Evolutionary conservation across 2,888 invertebrate genomes (phyloP), one percentile per base, ranked within the genome.

Genomic region (Zonitis immaculata): DNA sequence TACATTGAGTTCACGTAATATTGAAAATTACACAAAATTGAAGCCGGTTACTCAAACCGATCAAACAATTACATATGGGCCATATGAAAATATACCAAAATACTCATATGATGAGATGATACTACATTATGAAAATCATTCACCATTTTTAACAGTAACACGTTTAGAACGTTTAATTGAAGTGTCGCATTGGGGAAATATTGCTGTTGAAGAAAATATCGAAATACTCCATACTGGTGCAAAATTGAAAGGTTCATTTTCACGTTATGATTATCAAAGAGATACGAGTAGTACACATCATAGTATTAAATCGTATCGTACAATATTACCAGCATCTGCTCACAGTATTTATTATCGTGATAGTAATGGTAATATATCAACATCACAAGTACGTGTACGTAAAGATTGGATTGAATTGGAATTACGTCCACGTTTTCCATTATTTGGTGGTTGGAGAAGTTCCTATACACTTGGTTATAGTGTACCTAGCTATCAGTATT

Each of bases 381-480:
- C 99, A 8, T 96, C 96, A 1, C 89, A 93, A 73, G 89, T 98
- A 79, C 84, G 88, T 60, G 79, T 89, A 20, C 82, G 89, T 63
- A 91, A 91, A 62, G 95, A 98, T 71, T 89, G 93, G 32, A 95
- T 98, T 6, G 97, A 99, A 70, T 77, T 99, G 3, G 97, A 97
- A 69, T 80, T 99, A n/a, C 82, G 95, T 46, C 99, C 98, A 0
- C 82, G 99, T 66, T 99, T 97, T 76, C 99, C 99, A 3, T 79
- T 99, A 4, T 99, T 98, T 75, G 99, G 99, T 50, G 99, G 99
- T 11, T 99, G 99, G 99, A 93, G 91, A 75, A 97, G 96, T 7
- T 92, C 94, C 65, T 99, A 99, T 76, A 89, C 89, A 39, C 80
- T 99, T 44, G 99, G 99, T 3, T 76, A 76, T 79, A 97, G 95